phyloP scores from a whole-genome alignment of 2,888 invertebrate genomes.

The Lasius fuliginosus region DNA sequence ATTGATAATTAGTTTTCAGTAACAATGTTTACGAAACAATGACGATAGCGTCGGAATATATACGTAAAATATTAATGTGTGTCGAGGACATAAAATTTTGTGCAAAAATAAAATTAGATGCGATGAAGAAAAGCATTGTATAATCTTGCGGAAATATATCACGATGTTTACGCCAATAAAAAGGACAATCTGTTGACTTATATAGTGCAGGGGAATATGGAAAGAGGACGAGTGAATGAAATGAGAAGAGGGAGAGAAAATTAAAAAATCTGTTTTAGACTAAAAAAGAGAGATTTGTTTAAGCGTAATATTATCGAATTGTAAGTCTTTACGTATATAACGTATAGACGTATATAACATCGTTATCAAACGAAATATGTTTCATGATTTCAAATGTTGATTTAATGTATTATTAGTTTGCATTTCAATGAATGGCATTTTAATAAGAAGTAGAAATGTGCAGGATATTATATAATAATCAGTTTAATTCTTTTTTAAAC shows the following conservation, averaged over 20 bases:
- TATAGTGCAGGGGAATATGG: background rate
- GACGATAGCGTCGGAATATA: background rate
- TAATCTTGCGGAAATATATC: conserved; percentile 20
- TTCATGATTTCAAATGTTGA: background rate
- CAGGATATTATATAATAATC: too few species aligned
- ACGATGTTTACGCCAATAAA: background rate
- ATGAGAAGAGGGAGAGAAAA: background rate
- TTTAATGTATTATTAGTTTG: background rate
- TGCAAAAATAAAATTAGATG: background rate
- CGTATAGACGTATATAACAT: background rate
- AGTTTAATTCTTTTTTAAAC: too few species aligned
- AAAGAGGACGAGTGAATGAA: conserved; percentile 4
- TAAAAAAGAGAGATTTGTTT: background rate
- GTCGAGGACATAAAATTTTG: background rate
- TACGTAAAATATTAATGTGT: background rate
- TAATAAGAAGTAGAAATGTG: too few species aligned
- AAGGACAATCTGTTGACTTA: background rate
- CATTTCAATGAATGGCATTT: background rate
- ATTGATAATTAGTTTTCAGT: background rate
- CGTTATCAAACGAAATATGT: background rate
- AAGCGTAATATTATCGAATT: background rate
- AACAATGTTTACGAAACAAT: background rate
- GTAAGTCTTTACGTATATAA: background rate
- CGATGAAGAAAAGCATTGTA: background rate
- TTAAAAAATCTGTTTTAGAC: background rate